Evolutionary conservation across 2,797 vertebrate genomes (phyloP), one percentile per base, ranked within the genome.

Genomic region (Arremon brunneinucha): DNA sequence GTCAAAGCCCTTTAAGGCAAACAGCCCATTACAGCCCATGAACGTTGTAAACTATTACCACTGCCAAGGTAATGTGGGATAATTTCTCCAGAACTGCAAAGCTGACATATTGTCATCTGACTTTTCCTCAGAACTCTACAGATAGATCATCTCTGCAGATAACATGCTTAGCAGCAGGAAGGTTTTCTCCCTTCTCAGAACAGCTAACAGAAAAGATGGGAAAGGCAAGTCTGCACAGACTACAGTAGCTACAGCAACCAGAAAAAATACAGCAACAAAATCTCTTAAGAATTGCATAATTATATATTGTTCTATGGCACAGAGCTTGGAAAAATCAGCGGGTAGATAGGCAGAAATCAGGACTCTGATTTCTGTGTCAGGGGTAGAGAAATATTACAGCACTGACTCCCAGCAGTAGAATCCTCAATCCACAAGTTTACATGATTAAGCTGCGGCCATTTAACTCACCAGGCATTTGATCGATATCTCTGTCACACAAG

Each of bases 1-100:
- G 93, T 87, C 94, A 84, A 77, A 84, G 87, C 64, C 59, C 67
- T 94, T 88, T 63, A 87, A 95, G 77, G 83, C 86, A 94, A 97
- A 90, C 44, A 82, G 83, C 41, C 93, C 79, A 87, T 91, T 95
- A 95, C 43, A 63, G 88, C 69, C 82, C 87, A 88, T 68, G 78
- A 96, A 80, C 1, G 1, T 57, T 86, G 93, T 88, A 90, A 95
- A 94, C 88, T 90, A 84, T 95, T 88, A 96, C 74, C 62, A 37
- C 62, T 89, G 88, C 77, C 87, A 92, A 67, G 53, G 82, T 87
- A 95, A 94, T 17, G 50, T 22, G 68, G 89, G 64, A 90, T 93
- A 85, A 92, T 94, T 94, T 94, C 68, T 86, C 37, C 27, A 8
- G 55, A 90, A 72, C 74, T 35, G 60, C 91, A 88, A 88, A 84